These are phyloP conservation scores for Nothura maculosa DNA, from an alignment of 2,797 vertebrate genomes.

Conservation along the genomic window DNA sequence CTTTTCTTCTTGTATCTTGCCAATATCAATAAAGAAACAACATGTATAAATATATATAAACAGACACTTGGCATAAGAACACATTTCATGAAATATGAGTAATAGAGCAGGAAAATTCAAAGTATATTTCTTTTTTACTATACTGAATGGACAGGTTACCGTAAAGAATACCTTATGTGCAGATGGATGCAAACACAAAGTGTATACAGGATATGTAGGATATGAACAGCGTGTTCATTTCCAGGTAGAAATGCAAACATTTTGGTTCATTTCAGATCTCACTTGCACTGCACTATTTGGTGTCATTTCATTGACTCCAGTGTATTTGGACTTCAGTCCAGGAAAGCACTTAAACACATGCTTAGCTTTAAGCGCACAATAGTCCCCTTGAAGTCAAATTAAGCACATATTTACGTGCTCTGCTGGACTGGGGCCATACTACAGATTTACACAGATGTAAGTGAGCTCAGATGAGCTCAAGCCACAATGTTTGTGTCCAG, in stretches of 20 bases:
- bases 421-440: slow-evolving; percentile 68
- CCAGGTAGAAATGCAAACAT: slow-evolving; percentile 63
- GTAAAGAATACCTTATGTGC: slow-evolving; percentile 40
- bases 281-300: slow-evolving; percentile 43
- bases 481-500: slow-evolving; percentile 76
- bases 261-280: slow-evolving; percentile 74
- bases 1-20: slow-evolving; percentile 69
- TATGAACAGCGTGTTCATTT: slow-evolving; percentile 44
- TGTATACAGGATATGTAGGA: background rate
- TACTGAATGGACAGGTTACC: slow-evolving; percentile 59
- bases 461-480: slow-evolving; percentile 77
- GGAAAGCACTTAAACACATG: slow-evolving; percentile 73
- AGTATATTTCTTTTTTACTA: slow-evolving; percentile 76
- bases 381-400: slow-evolving; percentile 75
- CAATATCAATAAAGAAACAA: slow-evolving; percentile 75
- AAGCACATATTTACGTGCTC: slow-evolving; percentile 75
- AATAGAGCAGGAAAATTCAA: slow-evolving; percentile 75
- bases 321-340: slow-evolving; percentile 67
- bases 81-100: slow-evolving; percentile 68
- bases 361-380: slow-evolving; percentile 70
- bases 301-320: slow-evolving; percentile 68
- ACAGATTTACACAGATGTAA: slow-evolving; percentile 78
- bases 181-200: slow-evolving; percentile 49
- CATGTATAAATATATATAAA: slow-evolving; percentile 75
- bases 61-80: slow-evolving; percentile 69